Percentiles rank a stretch among this genome's conserved stretches.
These are phyloP conservation scores for Onthophagus sagittarius DNA, from an alignment of 2,888 invertebrate genomes.

Conservation along the genomic window DNA sequence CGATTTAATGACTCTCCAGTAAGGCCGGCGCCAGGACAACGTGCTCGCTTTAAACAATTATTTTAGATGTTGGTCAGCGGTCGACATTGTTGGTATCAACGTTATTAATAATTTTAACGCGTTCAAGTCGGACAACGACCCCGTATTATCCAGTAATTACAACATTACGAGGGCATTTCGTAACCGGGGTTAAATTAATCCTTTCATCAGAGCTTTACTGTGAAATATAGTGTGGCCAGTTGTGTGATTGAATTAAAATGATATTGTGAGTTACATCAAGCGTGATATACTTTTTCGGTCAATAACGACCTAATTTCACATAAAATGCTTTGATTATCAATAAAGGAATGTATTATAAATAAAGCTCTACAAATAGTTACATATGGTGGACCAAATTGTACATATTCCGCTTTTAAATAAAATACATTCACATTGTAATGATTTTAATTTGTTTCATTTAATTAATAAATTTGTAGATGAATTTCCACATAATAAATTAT, in stretches of 20 bases:
- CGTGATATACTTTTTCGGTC: not conserved
- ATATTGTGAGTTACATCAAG: not conserved
- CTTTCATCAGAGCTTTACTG: not conserved
- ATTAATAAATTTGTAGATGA: too few species aligned
- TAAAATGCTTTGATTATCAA: not conserved
- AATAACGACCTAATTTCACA: not conserved
- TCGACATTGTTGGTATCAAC: not conserved
- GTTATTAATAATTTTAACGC: not conserved
- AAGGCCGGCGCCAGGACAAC: not conserved
- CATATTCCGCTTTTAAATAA: too few species aligned
- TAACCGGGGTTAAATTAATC: not conserved
- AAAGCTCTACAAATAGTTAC: not conserved
- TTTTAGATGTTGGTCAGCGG: not conserved
- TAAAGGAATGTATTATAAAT: not conserved
- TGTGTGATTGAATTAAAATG: not conserved
- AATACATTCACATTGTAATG: too few species aligned
- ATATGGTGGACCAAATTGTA: too few species aligned
- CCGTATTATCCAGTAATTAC: not conserved
- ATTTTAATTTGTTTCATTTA: too few species aligned
- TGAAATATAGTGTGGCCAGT: not conserved
- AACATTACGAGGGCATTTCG: not conserved
- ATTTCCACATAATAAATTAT: too few species aligned
- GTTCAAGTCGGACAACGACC: not conserved
- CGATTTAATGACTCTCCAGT: not conserved
- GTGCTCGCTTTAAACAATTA: not conserved